Evolutionary conservation across 2,113 vertebrate species (phyloP).

Genomic region (Laticauda colubrina): DNA sequence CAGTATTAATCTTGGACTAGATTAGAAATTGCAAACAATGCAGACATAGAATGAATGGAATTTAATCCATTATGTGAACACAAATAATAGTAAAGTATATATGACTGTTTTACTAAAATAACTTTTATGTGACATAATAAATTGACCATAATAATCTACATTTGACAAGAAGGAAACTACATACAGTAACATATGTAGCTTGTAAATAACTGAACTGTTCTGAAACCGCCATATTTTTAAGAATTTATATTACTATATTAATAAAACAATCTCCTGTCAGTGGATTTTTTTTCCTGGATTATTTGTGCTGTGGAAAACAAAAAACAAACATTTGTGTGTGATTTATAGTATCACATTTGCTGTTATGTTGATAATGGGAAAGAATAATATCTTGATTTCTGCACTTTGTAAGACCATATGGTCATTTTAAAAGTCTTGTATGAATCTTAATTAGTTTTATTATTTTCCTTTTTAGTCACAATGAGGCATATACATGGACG

Average conservation of each 20-base stretch:
- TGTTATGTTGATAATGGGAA: background rate
- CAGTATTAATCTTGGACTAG: background rate
- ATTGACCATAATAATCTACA: background rate
- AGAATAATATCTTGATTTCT: background rate
- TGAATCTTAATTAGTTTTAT: background rate
- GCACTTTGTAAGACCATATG: background rate
- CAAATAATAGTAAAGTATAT: background rate
- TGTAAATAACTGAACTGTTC: background rate
- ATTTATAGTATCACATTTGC: background rate
- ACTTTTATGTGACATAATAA: background rate
- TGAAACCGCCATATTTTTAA: background rate
- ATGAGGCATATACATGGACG: slow-evolving; percentile 96
- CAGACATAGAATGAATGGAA: background rate
- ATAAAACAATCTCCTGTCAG: background rate
- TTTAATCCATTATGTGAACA: background rate
- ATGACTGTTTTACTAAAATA: background rate
- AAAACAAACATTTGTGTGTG: background rate
- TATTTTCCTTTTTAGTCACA: slow-evolving; percentile 72
- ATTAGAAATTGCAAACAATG: background rate
- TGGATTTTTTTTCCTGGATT: background rate
- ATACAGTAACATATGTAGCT: background rate
- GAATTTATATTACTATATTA: background rate
- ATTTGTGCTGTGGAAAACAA: background rate
- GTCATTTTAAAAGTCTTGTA: background rate
- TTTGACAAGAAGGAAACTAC: background rate